Percentiles rank a stretch among this genome's conserved stretches.
These are phyloP conservation scores for Muschampia plurimacula DNA, from an alignment of 2,888 invertebrate species.

Conservation along the genomic window DNA sequence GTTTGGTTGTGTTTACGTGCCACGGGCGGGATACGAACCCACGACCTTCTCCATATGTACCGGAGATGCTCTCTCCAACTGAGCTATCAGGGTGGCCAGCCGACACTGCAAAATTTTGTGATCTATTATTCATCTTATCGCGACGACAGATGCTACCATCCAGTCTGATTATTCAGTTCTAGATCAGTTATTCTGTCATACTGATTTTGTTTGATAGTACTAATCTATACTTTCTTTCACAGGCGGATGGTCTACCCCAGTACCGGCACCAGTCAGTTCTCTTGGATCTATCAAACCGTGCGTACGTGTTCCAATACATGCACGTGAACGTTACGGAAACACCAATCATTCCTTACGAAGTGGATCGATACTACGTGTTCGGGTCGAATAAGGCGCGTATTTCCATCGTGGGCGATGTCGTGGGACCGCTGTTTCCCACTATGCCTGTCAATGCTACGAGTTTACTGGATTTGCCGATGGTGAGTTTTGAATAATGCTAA, in stretches of 20 bases:
- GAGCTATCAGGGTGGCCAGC: no score
- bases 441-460: slow-evolving; percentile 96
- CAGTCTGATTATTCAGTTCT: no score
- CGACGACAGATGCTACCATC: no score
- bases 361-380: slow-evolving; percentile 94
- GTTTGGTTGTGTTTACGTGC: no score
- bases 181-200: no score
- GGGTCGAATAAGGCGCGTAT: slow-evolving; percentile 95
- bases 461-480: slow-evolving; percentile 92
- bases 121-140: no score
- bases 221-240: slow-evolving; percentile 37
- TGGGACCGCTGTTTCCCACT: slow-evolving; percentile 96
- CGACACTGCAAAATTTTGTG: no score
- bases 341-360: slow-evolving; percentile 96
- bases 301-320: slow-evolving; percentile 97
- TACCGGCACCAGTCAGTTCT: slow-evolving; percentile 96
- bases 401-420: slow-evolving; percentile 96
- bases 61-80: no score
- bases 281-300: slow-evolving; percentile 96
- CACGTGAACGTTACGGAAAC: slow-evolving; percentile 98
- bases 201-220: background rate
- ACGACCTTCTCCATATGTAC: no score
- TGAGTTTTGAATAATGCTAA: slow-evolving; percentile 50
- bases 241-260: slow-evolving; percentile 96
- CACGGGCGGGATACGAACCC: no score